Evolutionary conservation across 2,797 vertebrate genomes (phyloP).

Genomic region (Macrochelys suwanniensis): DNA sequence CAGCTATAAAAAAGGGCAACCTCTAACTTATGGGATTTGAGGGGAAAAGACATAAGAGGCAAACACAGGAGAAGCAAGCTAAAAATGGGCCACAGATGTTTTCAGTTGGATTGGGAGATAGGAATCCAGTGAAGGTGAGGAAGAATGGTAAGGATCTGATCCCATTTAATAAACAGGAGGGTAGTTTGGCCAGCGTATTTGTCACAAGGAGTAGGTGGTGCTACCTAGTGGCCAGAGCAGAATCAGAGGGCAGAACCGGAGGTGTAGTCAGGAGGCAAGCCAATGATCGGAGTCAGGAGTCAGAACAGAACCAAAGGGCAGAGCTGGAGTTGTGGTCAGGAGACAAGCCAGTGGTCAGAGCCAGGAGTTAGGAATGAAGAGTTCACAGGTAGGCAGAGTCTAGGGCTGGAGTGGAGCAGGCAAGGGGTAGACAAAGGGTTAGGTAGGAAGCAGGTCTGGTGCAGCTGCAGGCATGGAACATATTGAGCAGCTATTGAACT

Average conservation of each 20-base stretch:
- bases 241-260: neutral
- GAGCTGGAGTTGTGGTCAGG: no score
- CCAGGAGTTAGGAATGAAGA: neutral
- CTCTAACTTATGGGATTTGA: neutral
- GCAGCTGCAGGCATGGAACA: neutral
- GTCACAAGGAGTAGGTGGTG: neutral
- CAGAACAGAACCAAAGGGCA: no score
- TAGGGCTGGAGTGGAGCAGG: neutral
- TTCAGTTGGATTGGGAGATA: neutral
- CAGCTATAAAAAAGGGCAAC: accelerated
- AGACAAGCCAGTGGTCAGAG: neutral
- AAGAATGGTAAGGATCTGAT: neutral
- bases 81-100: neutral
- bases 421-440: neutral
- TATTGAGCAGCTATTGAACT: neutral
- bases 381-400: neutral
- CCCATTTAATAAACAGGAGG: neutral
- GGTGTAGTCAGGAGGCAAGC: neutral
- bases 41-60: neutral
- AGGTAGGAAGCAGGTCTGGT: neutral
- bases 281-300: no score
- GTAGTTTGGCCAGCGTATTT: neutral
- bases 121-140: neutral
- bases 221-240: neutral
- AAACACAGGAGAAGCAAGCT: neutral